Evolutionary conservation across 2,113 vertebrate genomes (phyloP).

Genomic region (Oncorhynchus mykiss): DNA sequence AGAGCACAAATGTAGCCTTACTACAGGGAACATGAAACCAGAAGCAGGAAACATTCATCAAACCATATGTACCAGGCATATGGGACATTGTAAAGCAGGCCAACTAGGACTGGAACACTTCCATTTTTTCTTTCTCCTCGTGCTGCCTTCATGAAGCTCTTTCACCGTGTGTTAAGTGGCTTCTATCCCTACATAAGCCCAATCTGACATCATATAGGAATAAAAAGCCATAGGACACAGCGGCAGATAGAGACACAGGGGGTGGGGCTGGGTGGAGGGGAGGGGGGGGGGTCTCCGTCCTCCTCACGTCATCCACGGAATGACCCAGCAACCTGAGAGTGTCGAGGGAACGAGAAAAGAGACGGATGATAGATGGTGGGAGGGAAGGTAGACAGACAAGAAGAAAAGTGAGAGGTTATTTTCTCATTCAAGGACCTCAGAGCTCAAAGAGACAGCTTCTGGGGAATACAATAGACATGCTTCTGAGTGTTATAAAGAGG

Average conservation of each 20-base stretch:
- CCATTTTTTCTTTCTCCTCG: not conserved
- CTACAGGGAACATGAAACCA: slow-evolving; percentile 37
- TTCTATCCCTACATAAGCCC: slow-evolving; percentile 98
- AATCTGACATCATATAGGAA: slow-evolving; percentile 99
- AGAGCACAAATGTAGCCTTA: slow-evolving; percentile 43
- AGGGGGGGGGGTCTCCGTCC: not conserved
- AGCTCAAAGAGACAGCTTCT: slow-evolving; percentile 14
- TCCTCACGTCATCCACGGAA: slow-evolving; percentile 24
- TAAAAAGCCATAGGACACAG: slow-evolving; percentile 99
- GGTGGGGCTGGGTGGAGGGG: not conserved
- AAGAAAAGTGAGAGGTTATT: slow-evolving; percentile 33
- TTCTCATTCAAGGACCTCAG: slow-evolving; percentile 9
- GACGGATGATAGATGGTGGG: slow-evolving; percentile 7
- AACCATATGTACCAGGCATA: slow-evolving; percentile 5
- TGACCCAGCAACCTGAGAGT: slow-evolving; percentile 44
- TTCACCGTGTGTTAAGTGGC: slow-evolving; percentile 98
- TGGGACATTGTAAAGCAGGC: not conserved
- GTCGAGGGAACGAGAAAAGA: not conserved
- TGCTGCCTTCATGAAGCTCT: slow-evolving; percentile 46
- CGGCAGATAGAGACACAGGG: slow-evolving; percentile 71
- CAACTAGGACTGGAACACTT: not conserved
- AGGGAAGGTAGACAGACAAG: slow-evolving; percentile 12
- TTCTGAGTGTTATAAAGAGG: not conserved
- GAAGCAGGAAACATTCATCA: slow-evolving; percentile 50
- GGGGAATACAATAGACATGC: slow-evolving; percentile 10